Evolutionary conservation across 1,140 invertebrate genomes (phyloP), one percentile per base, ranked within the genome.

Genomic region (Microplitis demolitor): DNA sequence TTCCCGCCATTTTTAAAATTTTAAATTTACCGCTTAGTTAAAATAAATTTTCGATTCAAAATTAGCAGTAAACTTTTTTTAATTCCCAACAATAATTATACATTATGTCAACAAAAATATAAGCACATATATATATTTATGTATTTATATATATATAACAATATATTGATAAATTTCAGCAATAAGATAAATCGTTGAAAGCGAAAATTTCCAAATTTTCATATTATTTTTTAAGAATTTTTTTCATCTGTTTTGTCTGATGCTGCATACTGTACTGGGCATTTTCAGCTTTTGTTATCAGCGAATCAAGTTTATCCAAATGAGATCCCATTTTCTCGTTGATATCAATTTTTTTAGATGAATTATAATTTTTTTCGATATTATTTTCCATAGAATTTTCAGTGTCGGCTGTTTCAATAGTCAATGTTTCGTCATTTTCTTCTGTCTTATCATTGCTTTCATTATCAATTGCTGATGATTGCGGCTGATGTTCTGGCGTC

Each of bases 201-300:
- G 24, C 24, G 24, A 24, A 24, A 24, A 24, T 24, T 24, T 24
- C 2, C 1, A 24, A 24, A 24, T 24, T 24, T 24, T 24, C 24
- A 24, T 24, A 56, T 77, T 72, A 74, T 66, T 73, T 74, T 16
- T 74, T 74, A 62, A 68, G 66, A 53, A 92, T 88, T 67, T 87
- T 87, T 70, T 89, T 90, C 90, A 94, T 93, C 82, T 93, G 90
- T 79, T 92, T 92, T n/a, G 89, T 91, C 80, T 94, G 92, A 77
- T 90, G 86, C 4, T 88, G 82, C 90, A 94, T 90, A 54, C 91
- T 89, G 33, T 88, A 83, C 75, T 93, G 88, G 11, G 92, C 91
- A 61, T 89, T 89, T 61, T 93, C 92, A 5, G 91, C 91, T 79
- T 92, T 91, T 6, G 85, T 83, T 11, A 93, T 88, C 72, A 94